A percentile compares a stretch with the other conserved stretches of the same genome.
phyloP scores from a whole-genome alignment of 1,140 invertebrate species.

The Homalodisca vitripennis region DNA sequence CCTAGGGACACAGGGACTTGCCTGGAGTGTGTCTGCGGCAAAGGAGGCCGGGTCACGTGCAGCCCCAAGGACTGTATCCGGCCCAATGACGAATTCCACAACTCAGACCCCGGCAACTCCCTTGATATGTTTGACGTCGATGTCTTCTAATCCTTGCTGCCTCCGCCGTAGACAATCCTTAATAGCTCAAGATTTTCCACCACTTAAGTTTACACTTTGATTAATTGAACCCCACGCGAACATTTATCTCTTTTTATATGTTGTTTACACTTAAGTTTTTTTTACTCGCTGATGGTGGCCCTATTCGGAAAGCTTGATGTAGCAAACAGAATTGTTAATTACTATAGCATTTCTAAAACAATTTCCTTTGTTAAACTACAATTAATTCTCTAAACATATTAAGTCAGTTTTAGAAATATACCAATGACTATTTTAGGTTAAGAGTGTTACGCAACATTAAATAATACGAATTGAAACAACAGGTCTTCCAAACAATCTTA shows the following conservation, averaged over 20 bases:
- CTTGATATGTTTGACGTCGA: constrained; percentile 46
- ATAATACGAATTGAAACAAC: too few relatives aligned
- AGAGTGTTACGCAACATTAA: too few relatives aligned
- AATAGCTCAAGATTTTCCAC: too few relatives aligned
- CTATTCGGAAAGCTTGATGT: neutral
- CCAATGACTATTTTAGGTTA: too few relatives aligned
- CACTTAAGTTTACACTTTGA: too few relatives aligned
- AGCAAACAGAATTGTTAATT: neutral
- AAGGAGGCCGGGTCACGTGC: constrained; percentile 63
- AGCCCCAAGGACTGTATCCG: constrained; percentile 54
- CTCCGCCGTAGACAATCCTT: neutral
- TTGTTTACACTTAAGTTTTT: neutral
- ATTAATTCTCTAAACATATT: too few relatives aligned
- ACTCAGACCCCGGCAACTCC: constrained; percentile 45
- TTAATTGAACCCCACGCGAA: too few relatives aligned
- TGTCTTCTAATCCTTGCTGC: constrained; percentile 37
- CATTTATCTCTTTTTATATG: too few relatives aligned
- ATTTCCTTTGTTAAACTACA: too few relatives aligned
- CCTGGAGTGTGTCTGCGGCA: constrained; percentile 64
- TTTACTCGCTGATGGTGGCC: neutral
- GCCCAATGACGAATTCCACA: constrained; percentile 45
- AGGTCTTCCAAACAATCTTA: too few relatives aligned
- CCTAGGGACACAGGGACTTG: constrained; percentile 68
- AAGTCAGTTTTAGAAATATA: too few relatives aligned
- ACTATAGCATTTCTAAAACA: too few relatives aligned